Conservation (phyloP, 2,797 vertebrate species). For the Lagodon rhomboides region DNA sequence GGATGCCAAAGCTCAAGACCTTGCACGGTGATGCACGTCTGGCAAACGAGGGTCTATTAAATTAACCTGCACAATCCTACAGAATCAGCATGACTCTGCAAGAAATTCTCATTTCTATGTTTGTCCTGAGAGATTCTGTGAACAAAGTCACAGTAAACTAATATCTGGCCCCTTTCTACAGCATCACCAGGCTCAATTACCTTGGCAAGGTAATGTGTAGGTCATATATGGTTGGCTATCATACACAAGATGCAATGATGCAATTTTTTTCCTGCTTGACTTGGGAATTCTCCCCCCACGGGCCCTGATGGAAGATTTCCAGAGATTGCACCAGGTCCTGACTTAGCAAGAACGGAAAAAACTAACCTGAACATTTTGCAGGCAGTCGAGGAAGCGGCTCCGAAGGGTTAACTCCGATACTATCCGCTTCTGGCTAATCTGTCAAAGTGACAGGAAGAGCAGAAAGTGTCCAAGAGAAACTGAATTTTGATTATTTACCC, state of each 20-base stretch:
- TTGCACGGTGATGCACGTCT: not conserved
- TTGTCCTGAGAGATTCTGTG: constrained; percentile 2
- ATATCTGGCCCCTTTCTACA: not conserved
- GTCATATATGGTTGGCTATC: not conserved
- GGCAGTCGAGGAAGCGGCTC: too few relatives aligned
- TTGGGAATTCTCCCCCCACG: constrained; percentile 10
- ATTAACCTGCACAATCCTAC: not conserved
- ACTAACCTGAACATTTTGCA: constrained; percentile 1
- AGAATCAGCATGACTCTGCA: constrained; percentile 15
- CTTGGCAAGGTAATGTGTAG: not conserved
- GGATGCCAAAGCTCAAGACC: constrained; percentile 11
- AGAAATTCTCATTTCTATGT: constrained; percentile 18
- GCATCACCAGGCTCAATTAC: constrained; percentile 1
- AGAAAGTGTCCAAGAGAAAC: not conserved
- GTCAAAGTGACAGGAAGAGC: constrained; percentile 25
- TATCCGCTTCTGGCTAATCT: constrained; percentile 4
- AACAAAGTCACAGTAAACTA: not conserved
- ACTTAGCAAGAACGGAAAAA: constrained; percentile 6
- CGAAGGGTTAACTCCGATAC: not conserved
- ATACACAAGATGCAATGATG: constrained; percentile 46
- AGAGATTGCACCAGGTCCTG: constrained; percentile 29
- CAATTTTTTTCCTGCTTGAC: constrained; percentile 34
- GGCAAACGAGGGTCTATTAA: constrained; percentile 11
- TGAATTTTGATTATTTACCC: constrained; percentile 23
- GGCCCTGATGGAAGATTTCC: constrained; percentile 48